Conservation (phyloP, 2,888 invertebrate genomes). For the Peribatodes rhomboidaria region DNA sequence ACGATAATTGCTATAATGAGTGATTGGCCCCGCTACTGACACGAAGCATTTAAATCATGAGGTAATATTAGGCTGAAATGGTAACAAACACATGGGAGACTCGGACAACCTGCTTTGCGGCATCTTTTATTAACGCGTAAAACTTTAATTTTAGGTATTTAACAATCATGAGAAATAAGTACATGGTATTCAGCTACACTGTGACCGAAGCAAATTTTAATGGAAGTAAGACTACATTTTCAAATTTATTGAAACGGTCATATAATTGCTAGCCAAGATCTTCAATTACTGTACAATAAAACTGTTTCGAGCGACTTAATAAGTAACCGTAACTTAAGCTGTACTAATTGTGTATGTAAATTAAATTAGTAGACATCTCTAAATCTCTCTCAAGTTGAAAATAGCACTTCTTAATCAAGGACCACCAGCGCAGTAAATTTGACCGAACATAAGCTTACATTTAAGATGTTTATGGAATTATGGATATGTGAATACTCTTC, state of each 20-base stretch:
- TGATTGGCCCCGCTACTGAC: slow-evolving; percentile 37
- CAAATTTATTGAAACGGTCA: slow-evolving; percentile 8
- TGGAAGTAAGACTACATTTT: background rate
- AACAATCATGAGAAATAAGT: slow-evolving; percentile 12
- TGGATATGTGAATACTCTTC: slow-evolving; percentile 54
- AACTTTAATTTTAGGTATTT: slow-evolving; percentile 14
- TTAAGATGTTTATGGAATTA: slow-evolving; percentile 54
- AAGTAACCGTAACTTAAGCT: slow-evolving; percentile 18
- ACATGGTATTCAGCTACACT: too few relatives aligned
- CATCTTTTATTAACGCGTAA: slow-evolving; percentile 7
- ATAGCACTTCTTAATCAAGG: slow-evolving; percentile 45
- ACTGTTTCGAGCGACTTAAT: slow-evolving; percentile 5
- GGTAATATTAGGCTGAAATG: slow-evolving; percentile 27
- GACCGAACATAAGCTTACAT: slow-evolving; percentile 51
- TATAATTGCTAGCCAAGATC: slow-evolving; percentile 6
- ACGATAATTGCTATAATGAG: slow-evolving; percentile 56
- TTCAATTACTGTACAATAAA: slow-evolving; percentile 10
- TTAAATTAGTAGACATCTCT: slow-evolving; percentile 40
- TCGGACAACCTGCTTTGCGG: slow-evolving; percentile 4
- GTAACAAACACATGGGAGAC: background rate
- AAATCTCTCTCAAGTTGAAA: slow-evolving; percentile 38
- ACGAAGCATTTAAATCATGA: slow-evolving; percentile 38
- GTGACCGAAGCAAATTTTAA: too few relatives aligned
- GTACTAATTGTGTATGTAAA: slow-evolving; percentile 44
- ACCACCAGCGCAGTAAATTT: slow-evolving; percentile 61